Percentiles rank a stretch among this genome's conserved stretches.
phyloP scores from a whole-genome alignment of 2,113 vertebrate species.

The Silurus glanis region DNA sequence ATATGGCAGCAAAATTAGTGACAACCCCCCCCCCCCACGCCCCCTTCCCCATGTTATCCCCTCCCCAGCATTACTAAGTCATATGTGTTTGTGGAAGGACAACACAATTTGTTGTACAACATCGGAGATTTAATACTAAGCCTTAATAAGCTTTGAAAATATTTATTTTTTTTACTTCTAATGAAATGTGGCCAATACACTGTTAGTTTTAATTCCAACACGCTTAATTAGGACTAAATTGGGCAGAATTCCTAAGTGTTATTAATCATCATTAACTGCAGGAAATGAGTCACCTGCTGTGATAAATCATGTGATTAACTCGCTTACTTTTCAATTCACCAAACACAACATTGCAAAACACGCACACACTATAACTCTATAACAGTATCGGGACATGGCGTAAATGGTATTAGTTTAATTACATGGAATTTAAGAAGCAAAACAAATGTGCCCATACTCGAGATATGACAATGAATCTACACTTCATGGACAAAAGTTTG shows the following conservation, averaged over 20 bases:
- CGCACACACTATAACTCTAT: background rate
- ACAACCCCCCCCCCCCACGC: no score
- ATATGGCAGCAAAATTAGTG: no score
- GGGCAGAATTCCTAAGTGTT: slow-evolving; percentile 17
- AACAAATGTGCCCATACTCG: no score
- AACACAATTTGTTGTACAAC: background rate
- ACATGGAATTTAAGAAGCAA: background rate
- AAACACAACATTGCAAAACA: background rate
- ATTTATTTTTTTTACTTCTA: background rate
- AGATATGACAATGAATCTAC: no score
- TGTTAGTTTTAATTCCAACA: slow-evolving; percentile 15
- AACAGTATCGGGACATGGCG: background rate
- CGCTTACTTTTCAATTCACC: background rate
- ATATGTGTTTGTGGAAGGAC: background rate
- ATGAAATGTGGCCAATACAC: slow-evolving; percentile 12
- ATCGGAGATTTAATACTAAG: background rate
- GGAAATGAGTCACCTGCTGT: slow-evolving; percentile 27
- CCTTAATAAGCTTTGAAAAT: slow-evolving; percentile 3
- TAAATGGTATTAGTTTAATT: background rate
- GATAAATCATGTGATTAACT: slow-evolving; percentile 34
- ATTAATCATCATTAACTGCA: slow-evolving; percentile 37
- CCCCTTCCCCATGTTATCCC: no score
- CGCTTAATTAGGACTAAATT: slow-evolving; percentile 12
- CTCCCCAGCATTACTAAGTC: no score
- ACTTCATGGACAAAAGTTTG: no score